Evolutionary conservation across 2,888 invertebrate genomes (phyloP), one percentile per base, ranked within the genome.

Genomic region (Cartodere bifasciata): DNA sequence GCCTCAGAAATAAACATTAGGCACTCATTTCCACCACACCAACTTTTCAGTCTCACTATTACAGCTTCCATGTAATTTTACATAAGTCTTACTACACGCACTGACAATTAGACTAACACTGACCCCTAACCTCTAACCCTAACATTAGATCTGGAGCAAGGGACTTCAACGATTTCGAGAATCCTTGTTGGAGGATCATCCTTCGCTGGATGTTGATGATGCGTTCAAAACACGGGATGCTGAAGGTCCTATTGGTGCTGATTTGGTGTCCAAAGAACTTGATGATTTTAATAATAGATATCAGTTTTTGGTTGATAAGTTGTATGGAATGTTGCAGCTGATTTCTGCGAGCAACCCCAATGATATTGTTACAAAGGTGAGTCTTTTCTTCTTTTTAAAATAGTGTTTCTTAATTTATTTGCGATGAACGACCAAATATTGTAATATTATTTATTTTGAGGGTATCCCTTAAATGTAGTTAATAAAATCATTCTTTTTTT

Each of bases 141-240:
- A 56, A 56, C 58, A 58, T 45, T 76, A 88, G 87, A 84, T 83
- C 57, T 84, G 85, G 70, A 80, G 84, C 59, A 76, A 80, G 56
- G 74, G 83, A 53, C 77, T 87, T 58, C 79, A 82, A 62, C 76
- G 80, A 42, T 92, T 83, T 68, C 71, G 76, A 40, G 86, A 86
- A 50, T 73, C 74, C 63, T 69, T 90, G 42, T 74, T 90, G 58
- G 84, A 85, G 49, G 70, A 79, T 29, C 85, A 84, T 51, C 85
- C 85, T 2, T 83, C 82, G 34, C 58, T 84, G 54, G 85, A 85
- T 63, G 72, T 52, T 32, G 53, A 49, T 41, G 51, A 56, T 16
- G 50, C 52, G 29, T 57, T 55, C 47, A 46, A 48, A 28, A 36
- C 63, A 49, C 40, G 47, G 33, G 41, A 60, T 32, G 52, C 59